Evolutionary conservation across 2,888 invertebrate species (phyloP).

Genomic region (Dione juno): DNA sequence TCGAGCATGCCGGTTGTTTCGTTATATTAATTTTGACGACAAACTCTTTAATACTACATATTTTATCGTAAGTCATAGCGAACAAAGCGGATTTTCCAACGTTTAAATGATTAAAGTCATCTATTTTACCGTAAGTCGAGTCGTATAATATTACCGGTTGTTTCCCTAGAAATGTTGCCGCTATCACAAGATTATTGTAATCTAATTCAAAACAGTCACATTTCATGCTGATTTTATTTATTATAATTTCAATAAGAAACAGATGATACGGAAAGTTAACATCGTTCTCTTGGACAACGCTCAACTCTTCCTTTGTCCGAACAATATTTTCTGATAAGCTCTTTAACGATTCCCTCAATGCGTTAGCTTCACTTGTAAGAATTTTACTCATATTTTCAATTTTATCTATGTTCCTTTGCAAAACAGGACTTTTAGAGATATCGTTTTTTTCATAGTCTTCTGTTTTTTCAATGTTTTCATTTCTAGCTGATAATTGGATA

Average conservation of each 20-base stretch:
- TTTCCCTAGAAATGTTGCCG: slow-evolving; percentile 72
- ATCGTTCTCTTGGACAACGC: slow-evolving; percentile 52
- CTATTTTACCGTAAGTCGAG: slow-evolving; percentile 68
- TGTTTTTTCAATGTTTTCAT: slow-evolving; percentile 43
- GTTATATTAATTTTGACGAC: slow-evolving; percentile 64
- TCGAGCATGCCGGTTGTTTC: slow-evolving; percentile 74
- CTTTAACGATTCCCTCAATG: slow-evolving; percentile 70
- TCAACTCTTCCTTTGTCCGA: slow-evolving; percentile 63
- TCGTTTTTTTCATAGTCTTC: slow-evolving; percentile 44
- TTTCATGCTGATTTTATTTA: slow-evolving; percentile 79
- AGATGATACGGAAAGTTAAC: slow-evolving; percentile 75
- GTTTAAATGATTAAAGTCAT: slow-evolving; percentile 67
- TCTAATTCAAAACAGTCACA: slow-evolving; percentile 78
- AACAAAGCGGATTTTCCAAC: slow-evolving; percentile 75
- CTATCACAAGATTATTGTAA: slow-evolving; percentile 72
- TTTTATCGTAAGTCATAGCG: slow-evolving; percentile 79
- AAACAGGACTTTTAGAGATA: slow-evolving; percentile 50
- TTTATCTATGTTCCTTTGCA: slow-evolving; percentile 48
- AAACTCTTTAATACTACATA: slow-evolving; percentile 70
- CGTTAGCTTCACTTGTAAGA: slow-evolving; percentile 72
- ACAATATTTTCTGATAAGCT: slow-evolving; percentile 66
- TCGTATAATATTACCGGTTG: slow-evolving; percentile 71
- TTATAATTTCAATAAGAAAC: slow-evolving; percentile 73
- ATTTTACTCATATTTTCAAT: slow-evolving; percentile 68
- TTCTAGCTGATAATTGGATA: slow-evolving; percentile 39